Evolutionary conservation across 2,797 vertebrate species (phyloP), one percentile per base, ranked within the genome.

Genomic region (Phalanger gymnotis): DNA sequence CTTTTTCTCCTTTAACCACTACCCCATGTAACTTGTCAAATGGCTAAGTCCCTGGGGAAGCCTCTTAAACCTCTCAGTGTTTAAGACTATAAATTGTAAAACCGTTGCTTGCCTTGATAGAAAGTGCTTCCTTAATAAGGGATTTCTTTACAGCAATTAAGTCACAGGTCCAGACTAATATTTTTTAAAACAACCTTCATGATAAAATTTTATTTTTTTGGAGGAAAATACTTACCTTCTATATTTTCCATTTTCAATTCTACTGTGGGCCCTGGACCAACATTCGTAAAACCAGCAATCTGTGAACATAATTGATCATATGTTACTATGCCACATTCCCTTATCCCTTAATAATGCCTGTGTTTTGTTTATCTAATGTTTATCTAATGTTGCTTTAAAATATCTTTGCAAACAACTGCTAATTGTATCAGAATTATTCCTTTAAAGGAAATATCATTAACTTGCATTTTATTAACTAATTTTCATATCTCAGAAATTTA

Each of bases 351-450:
- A 40, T 73, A 92, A 91, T 93, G 57, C 12, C 53, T 19, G 10
- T 31, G 34, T 22, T 1, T 58, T n/a, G 90, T 93, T 93, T 95
- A 4, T 54, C 87, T 91, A 73, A 96, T n/a, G 90, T 93, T 93
- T 95, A 4, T 54, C 87, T 91, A 73, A 96, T 7, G 73, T 0
- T 0, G 90, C 14, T 97, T 81, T 93, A 55, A 91, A 34, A 31
- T 91, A 31, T 81, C 90, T 97, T 61, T 95, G 90, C n/a, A 81
- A 81, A 47, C 31, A 97, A n/a, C n/a, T 95, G 81, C 97, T 97
- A 96, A 95, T 87, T 91, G 13, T 34, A 96, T 27, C 93, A 97
- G 96, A 96, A 94, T 34, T 30, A 58, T 4, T 52, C 95, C 54
- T 96, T 92, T 53, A 27, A 53, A 22, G 30, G 92, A 92, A 95